These are phyloP conservation scores for Dinoponera quadriceps DNA, from an alignment of 1,140 invertebrate species.

Conservation along the genomic window DNA sequence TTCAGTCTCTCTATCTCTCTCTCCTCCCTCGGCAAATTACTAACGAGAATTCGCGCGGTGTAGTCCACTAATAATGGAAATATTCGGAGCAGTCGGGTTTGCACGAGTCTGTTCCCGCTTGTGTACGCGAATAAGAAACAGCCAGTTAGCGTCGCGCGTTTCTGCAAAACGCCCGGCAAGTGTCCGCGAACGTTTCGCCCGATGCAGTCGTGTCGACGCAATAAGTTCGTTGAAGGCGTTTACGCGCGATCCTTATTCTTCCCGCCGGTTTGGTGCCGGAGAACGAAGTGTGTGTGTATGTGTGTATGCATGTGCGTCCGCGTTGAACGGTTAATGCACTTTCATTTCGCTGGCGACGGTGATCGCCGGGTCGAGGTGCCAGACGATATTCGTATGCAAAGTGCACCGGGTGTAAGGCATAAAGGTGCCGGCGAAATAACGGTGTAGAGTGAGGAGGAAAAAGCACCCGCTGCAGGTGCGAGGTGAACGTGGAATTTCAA, in stretches of 20 bases:
- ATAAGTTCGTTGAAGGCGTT: conserved; percentile 54
- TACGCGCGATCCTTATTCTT: conserved; percentile 59
- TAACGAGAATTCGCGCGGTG: too few species aligned
- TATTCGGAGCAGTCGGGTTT: background rate
- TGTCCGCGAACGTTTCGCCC: conserved; percentile 31
- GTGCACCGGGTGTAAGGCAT: conserved; percentile 53
- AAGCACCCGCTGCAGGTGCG: conserved; percentile 51
- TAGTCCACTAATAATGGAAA: too few species aligned
- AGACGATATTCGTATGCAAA: conserved; percentile 71
- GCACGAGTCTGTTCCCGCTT: background rate
- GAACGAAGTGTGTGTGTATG: background rate
- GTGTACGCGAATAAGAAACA: conserved; percentile 19
- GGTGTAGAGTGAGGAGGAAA: conserved; percentile 32
- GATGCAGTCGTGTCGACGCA: conserved; percentile 48
- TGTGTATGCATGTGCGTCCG: background rate
- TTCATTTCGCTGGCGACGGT: conserved; percentile 68
- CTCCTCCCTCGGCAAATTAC: too few species aligned
- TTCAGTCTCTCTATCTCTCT: too few species aligned
- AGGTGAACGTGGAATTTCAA: conserved; percentile 60
- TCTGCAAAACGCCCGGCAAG: background rate
- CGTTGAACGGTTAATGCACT: conserved; percentile 70
- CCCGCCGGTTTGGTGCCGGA: background rate
- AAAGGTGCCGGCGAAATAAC: conserved; percentile 58
- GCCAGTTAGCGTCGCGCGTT: conserved; percentile 32
- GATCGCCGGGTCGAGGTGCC: conserved; percentile 47